A percentile compares a stretch with the other conserved stretches of the same genome.
Conservation (phyloP, 2,113 vertebrate species). For the Lamprologus speciosus region DNA sequence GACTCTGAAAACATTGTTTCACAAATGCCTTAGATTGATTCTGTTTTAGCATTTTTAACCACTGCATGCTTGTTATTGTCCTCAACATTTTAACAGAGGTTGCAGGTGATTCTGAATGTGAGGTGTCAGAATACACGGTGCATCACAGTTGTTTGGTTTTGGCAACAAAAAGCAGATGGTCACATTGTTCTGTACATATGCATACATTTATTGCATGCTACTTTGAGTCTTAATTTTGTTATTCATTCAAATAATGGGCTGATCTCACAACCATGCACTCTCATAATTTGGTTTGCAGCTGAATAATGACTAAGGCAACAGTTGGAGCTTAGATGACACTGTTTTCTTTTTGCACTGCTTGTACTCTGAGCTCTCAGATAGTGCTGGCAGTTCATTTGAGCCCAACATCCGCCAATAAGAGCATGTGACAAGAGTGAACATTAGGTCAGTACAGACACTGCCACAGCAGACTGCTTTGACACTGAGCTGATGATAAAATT, state of each 20-base stretch:
- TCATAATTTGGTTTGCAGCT: background rate
- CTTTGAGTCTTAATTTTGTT: background rate
- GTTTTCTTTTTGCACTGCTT: background rate
- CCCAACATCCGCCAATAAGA: background rate
- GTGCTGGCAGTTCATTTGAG: background rate
- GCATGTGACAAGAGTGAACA: background rate
- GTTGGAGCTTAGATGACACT: background rate
- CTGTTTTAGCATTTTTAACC: background rate
- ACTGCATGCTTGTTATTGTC: background rate
- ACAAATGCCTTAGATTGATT: background rate
- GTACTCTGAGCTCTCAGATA: background rate
- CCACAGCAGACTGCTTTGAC: background rate
- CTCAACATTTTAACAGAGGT: background rate
- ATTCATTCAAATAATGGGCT: background rate
- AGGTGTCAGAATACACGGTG: background rate
- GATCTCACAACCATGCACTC: background rate
- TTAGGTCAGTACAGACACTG: background rate
- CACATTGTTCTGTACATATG: background rate
- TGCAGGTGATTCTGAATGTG: background rate
- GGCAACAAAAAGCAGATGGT: background rate
- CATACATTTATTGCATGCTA: background rate
- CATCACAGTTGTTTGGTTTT: background rate
- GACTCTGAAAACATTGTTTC: background rate
- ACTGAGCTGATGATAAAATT: background rate
- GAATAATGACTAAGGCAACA: background rate